Conservation (phyloP, 1,140 invertebrate species). For the Copidosoma floridanum region DNA sequence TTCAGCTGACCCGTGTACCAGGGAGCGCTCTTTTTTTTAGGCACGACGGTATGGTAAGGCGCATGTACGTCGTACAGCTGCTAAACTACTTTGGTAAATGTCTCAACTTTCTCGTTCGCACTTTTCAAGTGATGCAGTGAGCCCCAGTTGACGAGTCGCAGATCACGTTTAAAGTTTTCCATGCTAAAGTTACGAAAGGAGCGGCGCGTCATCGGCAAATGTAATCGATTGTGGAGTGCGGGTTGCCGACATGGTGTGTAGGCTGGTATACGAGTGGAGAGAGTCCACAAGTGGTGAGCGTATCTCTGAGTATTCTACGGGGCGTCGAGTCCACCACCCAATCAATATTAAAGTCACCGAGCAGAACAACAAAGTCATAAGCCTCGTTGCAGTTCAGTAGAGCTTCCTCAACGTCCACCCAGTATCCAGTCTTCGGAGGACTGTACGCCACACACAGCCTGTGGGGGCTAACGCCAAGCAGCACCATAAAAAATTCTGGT, state of each 20-base stretch:
- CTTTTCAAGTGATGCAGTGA: background rate
- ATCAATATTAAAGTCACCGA: background rate
- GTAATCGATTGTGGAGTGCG: background rate
- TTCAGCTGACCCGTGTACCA: background rate
- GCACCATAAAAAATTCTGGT: background rate
- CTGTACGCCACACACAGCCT: background rate
- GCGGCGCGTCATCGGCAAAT: background rate
- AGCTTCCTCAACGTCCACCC: background rate
- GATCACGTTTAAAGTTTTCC: background rate
- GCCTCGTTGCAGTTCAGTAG: background rate
- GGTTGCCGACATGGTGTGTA: background rate
- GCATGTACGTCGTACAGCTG: background rate
- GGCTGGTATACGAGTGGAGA: background rate
- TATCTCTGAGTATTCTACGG: background rate
- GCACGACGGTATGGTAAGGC: background rate
- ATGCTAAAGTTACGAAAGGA: background rate
- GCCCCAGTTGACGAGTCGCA: background rate
- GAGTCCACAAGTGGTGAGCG: background rate
- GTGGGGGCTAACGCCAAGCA: background rate
- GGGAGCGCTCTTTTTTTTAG: background rate
- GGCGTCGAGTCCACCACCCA: background rate
- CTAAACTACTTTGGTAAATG: background rate
- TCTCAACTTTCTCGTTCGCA: background rate
- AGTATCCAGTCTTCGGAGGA: background rate
- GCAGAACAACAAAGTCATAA: background rate